Evolutionary conservation across 1,140 invertebrate species (phyloP), one percentile per base, ranked within the genome.

Genomic region (Nasonia giraulti): DNA sequence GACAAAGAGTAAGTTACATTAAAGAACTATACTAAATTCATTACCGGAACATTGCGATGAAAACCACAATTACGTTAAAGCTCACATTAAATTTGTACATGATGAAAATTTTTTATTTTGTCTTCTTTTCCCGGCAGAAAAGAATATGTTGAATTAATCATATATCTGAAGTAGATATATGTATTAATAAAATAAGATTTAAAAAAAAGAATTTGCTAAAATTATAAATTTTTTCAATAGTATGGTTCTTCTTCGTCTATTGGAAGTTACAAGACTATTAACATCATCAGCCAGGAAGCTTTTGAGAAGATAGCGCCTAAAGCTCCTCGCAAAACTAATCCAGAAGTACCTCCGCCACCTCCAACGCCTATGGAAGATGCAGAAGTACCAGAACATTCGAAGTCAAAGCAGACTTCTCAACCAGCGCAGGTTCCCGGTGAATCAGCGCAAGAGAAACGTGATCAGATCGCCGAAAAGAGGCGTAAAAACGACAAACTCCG

Each of bases 221-320:
- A 83, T 31, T 66, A 83, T 62, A 4, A 68, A 14, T 75, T 86
- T 77, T 55, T 68, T 71, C 87, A 79, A n/a, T 47, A 92, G 91
- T 91, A 92, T 83, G 91, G 89, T 66, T 91, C 92, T 10, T 92
- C 92, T 80, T 91, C 91, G 78, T 91, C 92, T 66, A 90, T 93
- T 66, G 94, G 90, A 82, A 95, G 95, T 87, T 97, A 97, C 91
- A 97, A 97, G 89, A 98, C 97, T 3, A 96, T 99, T n/a, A 98
- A 96, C 87, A 91, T 98, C n/a, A 97, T 99, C 86, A 96, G 95
- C 84, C 96, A 97, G 89, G 97, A 97, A 91, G 96, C 96, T 91
- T 98, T 98, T 93, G 96, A 98, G 86, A 97, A 96, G 89, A 94
- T 98, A 86, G 95, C 95, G 68, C 96, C 95, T 0, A 94, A 93